These are phyloP conservation scores for Strigamia transsilvanica DNA, from an alignment of 2,888 invertebrate species.

Conservation along the genomic window DNA sequence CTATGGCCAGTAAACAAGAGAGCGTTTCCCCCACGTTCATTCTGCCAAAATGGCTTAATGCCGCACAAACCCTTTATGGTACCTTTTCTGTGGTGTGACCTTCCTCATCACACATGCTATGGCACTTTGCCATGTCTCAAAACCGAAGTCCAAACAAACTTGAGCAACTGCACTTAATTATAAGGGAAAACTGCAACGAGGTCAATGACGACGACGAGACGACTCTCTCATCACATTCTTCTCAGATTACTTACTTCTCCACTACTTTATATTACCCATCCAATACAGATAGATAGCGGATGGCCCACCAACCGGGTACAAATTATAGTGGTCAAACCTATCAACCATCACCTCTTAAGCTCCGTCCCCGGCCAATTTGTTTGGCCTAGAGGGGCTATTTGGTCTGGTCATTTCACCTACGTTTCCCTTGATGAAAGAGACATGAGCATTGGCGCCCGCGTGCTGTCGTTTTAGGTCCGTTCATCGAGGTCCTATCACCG, in stretches of 20 bases:
- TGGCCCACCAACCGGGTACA: constrained; percentile 42
- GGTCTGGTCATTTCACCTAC: constrained; percentile 42
- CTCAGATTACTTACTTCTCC: constrained; percentile 38
- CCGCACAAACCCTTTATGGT: constrained; percentile 33
- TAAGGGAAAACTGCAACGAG: constrained; percentile 34
- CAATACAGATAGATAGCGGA: constrained; percentile 44
- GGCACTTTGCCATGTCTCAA: constrained; percentile 39
- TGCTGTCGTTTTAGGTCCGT: constrained; percentile 40
- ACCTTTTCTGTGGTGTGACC: constrained; percentile 27
- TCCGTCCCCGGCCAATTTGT: constrained; percentile 44
- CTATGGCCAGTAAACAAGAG: constrained; percentile 43
- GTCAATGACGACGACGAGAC: constrained; percentile 35
- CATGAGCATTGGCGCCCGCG: constrained; percentile 44
- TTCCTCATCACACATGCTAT: constrained; percentile 39
- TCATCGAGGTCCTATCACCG: constrained; percentile 41
- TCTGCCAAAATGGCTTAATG: constrained; percentile 27
- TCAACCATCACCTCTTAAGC: constrained; percentile 44
- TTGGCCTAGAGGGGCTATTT: constrained; percentile 42
- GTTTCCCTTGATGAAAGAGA: constrained; percentile 44
- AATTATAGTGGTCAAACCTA: constrained; percentile 44
- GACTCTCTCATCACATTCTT: constrained; percentile 32
- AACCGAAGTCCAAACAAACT: constrained; percentile 21
- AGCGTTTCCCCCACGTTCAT: constrained; percentile 24
- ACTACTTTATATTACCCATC: constrained; percentile 44
- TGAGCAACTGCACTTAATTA: constrained; percentile 39